Conservation (phyloP, 2,113 vertebrate genomes). For the Scomber colias region DNA sequence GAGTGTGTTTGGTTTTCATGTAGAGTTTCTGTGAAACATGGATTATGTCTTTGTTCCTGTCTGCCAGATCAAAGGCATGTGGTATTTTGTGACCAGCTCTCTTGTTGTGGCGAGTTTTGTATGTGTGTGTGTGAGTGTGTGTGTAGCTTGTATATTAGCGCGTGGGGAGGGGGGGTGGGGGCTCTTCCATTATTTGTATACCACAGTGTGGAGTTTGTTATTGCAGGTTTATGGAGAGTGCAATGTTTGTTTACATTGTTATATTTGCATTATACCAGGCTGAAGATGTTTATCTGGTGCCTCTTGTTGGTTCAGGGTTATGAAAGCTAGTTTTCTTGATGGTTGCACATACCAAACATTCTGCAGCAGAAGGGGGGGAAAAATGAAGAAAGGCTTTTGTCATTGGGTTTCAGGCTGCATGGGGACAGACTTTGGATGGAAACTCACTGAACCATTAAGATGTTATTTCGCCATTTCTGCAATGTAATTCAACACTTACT, state of each 20-base stretch:
- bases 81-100: slow-evolving; percentile 42
- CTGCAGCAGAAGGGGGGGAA: slow-evolving; percentile 25
- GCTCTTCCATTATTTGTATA: slow-evolving; percentile 56
- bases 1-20: slow-evolving; percentile 48
- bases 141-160: slow-evolving; percentile 14
- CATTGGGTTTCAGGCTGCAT: neutral
- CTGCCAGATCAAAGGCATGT: slow-evolving; percentile 55
- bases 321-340: slow-evolving; percentile 49
- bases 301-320: slow-evolving; percentile 38
- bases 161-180: neutral
- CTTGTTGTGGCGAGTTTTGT: slow-evolving; percentile 29
- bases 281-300: slow-evolving; percentile 50
- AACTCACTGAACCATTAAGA: neutral
- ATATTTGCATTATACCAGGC: slow-evolving; percentile 32
- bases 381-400: neutral
- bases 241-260: slow-evolving; percentile 64
- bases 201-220: slow-evolving; percentile 52
- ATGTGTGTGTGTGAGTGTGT: slow-evolving; percentile 22
- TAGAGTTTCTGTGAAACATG: slow-evolving; percentile 53
- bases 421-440: neutral
- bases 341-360: slow-evolving; percentile 51
- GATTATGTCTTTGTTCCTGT: slow-evolving; percentile 63
- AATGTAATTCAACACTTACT: neutral
- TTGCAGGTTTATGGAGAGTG: slow-evolving; percentile 59
- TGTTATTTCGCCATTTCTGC: neutral